A percentile compares a stretch with the other conserved stretches of the same genome.
Conservation (phyloP, 2,797 vertebrate species). For the Molossus alvarezi region DNA sequence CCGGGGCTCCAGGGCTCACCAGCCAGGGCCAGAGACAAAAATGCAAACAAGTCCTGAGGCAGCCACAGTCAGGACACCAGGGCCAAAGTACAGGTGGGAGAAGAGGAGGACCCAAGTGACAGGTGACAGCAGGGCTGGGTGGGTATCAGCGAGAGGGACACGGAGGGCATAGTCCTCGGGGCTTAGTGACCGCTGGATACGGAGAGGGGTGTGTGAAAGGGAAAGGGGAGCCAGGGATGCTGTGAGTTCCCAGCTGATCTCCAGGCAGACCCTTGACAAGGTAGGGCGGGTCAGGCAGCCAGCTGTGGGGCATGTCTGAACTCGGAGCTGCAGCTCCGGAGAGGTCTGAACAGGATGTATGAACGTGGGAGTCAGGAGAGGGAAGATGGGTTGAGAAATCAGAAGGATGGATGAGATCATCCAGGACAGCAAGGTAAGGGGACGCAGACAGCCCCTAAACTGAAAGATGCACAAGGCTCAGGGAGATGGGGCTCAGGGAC, state of each 20-base stretch:
- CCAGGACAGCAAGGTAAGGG: background rate
- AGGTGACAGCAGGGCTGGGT: background rate
- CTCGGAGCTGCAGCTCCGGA: background rate
- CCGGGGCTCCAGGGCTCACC: background rate
- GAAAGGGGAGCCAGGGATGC: background rate
- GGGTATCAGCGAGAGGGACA: too few species aligned
- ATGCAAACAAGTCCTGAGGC: background rate
- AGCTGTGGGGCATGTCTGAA: background rate
- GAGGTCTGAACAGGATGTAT: background rate
- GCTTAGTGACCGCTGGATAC: background rate
- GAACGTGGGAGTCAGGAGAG: rapidly evolving
- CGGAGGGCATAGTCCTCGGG: background rate
- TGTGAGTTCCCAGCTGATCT: background rate
- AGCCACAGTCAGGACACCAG: background rate
- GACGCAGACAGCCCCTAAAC: background rate
- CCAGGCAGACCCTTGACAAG: background rate
- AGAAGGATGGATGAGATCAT: background rate
- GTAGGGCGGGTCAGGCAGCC: background rate
- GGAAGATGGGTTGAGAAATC: rapidly evolving
- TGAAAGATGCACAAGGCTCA: background rate
- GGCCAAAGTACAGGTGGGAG: background rate
- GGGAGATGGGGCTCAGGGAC: background rate
- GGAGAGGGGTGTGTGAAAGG: background rate
- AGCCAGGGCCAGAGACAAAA: background rate
- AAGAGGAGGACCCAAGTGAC: background rate